Conservation (phyloP, 2,888 invertebrate species). For the Meganola albula region DNA sequence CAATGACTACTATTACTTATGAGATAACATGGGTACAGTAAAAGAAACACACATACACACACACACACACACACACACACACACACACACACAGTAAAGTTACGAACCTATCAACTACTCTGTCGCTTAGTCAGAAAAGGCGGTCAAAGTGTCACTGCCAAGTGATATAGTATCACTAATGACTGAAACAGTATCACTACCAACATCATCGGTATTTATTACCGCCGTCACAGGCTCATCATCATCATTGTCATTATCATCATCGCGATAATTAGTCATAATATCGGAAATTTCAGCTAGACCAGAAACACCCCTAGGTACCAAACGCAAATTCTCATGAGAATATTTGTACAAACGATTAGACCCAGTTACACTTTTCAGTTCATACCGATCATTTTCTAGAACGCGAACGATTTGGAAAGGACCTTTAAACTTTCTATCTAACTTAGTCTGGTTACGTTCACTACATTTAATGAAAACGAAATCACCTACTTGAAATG, state of each 20-base stretch:
- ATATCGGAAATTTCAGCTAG: slow-evolving; percentile 10
- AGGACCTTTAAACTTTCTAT: slow-evolving; percentile 18
- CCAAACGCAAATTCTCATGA: slow-evolving; percentile 15
- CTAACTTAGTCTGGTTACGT: slow-evolving; percentile 22
- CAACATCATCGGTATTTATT: too few species aligned
- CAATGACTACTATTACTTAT: too few species aligned
- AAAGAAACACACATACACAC: too few species aligned
- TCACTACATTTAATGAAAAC: slow-evolving; percentile 20
- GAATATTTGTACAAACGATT: slow-evolving; percentile 17
- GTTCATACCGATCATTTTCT: slow-evolving; percentile 18
- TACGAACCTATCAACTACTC: too few species aligned
- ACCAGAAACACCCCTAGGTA: slow-evolving; percentile 13
- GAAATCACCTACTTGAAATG: slow-evolving; percentile 14
- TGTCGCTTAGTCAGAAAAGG: too few species aligned
- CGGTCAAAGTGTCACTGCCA: too few species aligned
- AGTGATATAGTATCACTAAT: too few species aligned
- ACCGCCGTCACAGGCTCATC: neutral
- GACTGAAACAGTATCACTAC: too few species aligned
- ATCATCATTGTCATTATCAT: slow-evolving; percentile 17
- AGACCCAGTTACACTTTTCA: slow-evolving; percentile 11
- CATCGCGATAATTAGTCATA: slow-evolving; percentile 10
- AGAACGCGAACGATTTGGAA: slow-evolving; percentile 12
- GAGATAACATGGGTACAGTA: too few species aligned
- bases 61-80: too few species aligned
- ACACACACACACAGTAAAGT: too few species aligned